A percentile compares a stretch with the other conserved stretches of the same genome.
phyloP scores from a whole-genome alignment of 2,888 invertebrate genomes.

The Calameuta pallipes region DNA sequence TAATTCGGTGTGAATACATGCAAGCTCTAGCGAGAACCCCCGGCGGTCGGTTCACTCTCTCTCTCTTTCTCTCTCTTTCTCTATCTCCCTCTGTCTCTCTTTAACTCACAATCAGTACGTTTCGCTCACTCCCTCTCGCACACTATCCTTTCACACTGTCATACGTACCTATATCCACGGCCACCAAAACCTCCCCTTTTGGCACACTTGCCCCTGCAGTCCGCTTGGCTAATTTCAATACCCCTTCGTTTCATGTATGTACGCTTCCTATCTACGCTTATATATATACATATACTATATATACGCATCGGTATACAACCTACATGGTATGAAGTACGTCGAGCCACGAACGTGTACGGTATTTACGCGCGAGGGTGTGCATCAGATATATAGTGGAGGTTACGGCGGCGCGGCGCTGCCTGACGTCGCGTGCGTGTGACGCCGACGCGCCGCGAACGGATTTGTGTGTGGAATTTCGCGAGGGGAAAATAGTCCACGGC shows the following conservation, averaged over 20 bases:
- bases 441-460: not conserved
- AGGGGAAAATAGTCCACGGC: slow-evolving; percentile 35
- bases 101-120: not conserved
- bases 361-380: slow-evolving; percentile 2
- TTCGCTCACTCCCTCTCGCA: slow-evolving; percentile 9
- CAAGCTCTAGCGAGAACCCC: slow-evolving; percentile 36
- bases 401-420: not conserved
- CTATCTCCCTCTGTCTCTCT: not conserved
- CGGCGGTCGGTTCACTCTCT: not conserved
- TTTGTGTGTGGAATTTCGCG: not conserved
- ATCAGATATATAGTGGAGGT: slow-evolving; percentile 1
- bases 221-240: slow-evolving; percentile 61
- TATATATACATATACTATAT: not conserved
- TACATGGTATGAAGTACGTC: slow-evolving; percentile 10
- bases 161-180: slow-evolving; percentile 6
- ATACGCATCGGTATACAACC: not conserved
- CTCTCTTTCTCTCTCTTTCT: not conserved
- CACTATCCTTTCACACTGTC: not conserved
- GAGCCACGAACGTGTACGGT: slow-evolving; percentile 10
- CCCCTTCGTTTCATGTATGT: slow-evolving; percentile 31
- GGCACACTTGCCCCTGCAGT: slow-evolving; percentile 16
- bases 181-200: slow-evolving; percentile 8
- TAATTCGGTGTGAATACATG: slow-evolving; percentile 61
- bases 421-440: slow-evolving; percentile 3
- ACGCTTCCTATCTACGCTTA: not conserved